Evolutionary conservation across 1,140 invertebrate species (phyloP), one percentile per base, ranked within the genome.

Genomic region (Calosoma granatense): DNA sequence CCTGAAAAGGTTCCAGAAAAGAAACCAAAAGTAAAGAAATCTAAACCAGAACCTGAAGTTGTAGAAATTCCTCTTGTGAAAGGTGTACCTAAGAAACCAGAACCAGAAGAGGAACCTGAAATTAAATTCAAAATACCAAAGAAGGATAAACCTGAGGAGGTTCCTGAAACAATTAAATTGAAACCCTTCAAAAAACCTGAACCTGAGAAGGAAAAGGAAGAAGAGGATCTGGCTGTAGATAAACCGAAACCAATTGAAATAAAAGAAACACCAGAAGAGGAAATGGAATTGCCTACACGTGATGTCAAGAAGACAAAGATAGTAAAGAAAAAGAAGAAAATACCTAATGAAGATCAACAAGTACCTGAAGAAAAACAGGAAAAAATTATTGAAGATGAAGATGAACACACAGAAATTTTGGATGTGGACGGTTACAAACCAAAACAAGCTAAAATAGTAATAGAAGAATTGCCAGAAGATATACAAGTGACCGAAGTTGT

Each of bases 111-210:
- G 63, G 71, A 79, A 62, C 71, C 73, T 9, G 71, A 78, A 41
- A 64, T 83, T 4, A 80, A 78, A 63, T 81, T 82, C 58, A 77
- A 75, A 61, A 81, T 76, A 60, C 77, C 79, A 19, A 60, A 69
- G 55, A 70, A 67, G 59, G 69, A 78, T 22, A 73, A 73, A 61
- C 74, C 77, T 1, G 76, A 79, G 63, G 77, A 82, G 54, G 66
- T 72, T 43, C 71, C 72, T 1, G 75, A 78, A 60, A 60, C 73
- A 60, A 72, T 81, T 19, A 77, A 62, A 54, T 60, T 82, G 0
- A 82, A 82, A 64, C 73, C 74, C 2, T 77, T 80, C 63, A 72
- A 72, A 19, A 75, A 77, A 67, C 66, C 70, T 9, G 64, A 68
- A 15, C 61, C 66, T 54, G 65, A 73, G 6, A 67, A 72, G 66